Percentiles rank a stretch among this genome's conserved stretches.
These are phyloP conservation scores for Elegia similella DNA, from an alignment of 2,888 invertebrate species.

Conservation along the genomic window DNA sequence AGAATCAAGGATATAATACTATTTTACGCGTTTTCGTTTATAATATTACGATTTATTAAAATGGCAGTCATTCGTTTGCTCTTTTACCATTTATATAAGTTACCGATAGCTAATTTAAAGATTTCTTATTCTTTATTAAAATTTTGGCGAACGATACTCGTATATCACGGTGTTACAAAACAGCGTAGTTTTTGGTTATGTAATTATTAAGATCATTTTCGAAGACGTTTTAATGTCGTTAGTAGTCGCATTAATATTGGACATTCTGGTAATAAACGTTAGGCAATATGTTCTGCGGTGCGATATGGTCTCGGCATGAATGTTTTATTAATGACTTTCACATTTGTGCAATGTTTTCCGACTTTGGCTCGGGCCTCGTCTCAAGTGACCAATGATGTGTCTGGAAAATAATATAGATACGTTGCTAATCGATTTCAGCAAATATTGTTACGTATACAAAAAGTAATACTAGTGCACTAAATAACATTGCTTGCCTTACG, in stretches of 20 bases:
- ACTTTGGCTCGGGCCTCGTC: neutral
- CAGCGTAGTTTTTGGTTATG: slow-evolving; percentile 1
- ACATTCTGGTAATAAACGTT: slow-evolving; percentile 1
- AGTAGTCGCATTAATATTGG: slow-evolving; percentile 6
- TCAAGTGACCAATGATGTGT: neutral
- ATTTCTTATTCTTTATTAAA: slow-evolving; percentile 6
- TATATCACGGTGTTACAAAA: slow-evolving; percentile 12
- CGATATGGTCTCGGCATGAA: slow-evolving; percentile 3
- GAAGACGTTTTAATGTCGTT: slow-evolving; percentile 13
- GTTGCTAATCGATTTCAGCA: too few relatives aligned
- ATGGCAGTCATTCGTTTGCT: neutral
- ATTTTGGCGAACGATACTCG: slow-evolving; percentile 5
- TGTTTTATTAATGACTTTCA: neutral
- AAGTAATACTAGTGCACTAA: too few relatives aligned
- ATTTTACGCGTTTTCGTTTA: slow-evolving; percentile 2
- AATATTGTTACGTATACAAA: too few relatives aligned
- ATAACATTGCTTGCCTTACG: too few relatives aligned
- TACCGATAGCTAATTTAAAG: neutral
- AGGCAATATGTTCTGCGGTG: slow-evolving; percentile 2
- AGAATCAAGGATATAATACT: slow-evolving; percentile 7
- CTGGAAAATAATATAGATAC: neutral
- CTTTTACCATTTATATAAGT: slow-evolving; percentile 15
- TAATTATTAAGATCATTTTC: slow-evolving; percentile 16
- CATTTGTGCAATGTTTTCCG: neutral
- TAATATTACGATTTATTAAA: slow-evolving; percentile 12